phyloP scores from a whole-genome alignment of 2,797 vertebrate genomes.

The Hyperoplus lanceolatus region DNA sequence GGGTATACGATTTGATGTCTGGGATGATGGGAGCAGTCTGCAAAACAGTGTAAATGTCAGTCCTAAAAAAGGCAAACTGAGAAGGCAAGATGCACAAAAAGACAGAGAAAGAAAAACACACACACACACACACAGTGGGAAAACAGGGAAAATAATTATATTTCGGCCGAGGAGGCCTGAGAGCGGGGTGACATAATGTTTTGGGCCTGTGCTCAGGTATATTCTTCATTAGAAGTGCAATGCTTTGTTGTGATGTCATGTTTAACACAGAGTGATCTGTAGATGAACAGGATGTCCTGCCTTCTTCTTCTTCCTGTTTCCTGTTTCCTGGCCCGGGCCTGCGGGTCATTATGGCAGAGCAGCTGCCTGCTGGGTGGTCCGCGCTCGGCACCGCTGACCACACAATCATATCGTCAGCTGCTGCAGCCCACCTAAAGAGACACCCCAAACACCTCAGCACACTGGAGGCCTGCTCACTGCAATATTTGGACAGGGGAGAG shows the following conservation, averaged over 20 bases:
- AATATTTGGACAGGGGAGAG: conserved; percentile 79
- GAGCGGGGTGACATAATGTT: conserved; percentile 24
- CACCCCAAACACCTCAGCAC: conserved; percentile 78
- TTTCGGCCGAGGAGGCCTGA: conserved; percentile 49
- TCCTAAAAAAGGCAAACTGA: conserved; percentile 75
- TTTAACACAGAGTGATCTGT: conserved; percentile 50
- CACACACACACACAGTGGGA: conserved; percentile 25
- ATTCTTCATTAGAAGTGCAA: conserved; percentile 51
- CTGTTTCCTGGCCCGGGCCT: conserved; percentile 77
- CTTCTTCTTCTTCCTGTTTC: conserved; percentile 84
- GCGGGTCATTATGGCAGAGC: conserved; percentile 74
- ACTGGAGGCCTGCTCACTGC: conserved; percentile 81
- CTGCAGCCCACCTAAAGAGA: conserved; percentile 80
- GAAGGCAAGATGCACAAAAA: conserved; percentile 68
- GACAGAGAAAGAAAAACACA: conserved; percentile 39
- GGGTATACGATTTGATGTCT: conserved; percentile 79
- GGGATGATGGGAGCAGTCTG: conserved; percentile 76
- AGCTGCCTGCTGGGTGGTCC: conserved; percentile 85
- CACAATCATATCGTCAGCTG: conserved; percentile 80
- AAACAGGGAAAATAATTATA: conserved; percentile 44
- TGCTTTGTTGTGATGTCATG: conserved; percentile 69
- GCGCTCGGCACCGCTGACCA: conserved; percentile 75
- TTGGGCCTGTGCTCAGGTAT: conserved; percentile 46
- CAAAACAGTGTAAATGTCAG: conserved; percentile 77
- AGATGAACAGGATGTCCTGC: conserved; percentile 83